These are phyloP conservation scores for Dendrolimus kikuchii DNA, from an alignment of 1,140 invertebrate genomes.

Conservation along the genomic window DNA sequence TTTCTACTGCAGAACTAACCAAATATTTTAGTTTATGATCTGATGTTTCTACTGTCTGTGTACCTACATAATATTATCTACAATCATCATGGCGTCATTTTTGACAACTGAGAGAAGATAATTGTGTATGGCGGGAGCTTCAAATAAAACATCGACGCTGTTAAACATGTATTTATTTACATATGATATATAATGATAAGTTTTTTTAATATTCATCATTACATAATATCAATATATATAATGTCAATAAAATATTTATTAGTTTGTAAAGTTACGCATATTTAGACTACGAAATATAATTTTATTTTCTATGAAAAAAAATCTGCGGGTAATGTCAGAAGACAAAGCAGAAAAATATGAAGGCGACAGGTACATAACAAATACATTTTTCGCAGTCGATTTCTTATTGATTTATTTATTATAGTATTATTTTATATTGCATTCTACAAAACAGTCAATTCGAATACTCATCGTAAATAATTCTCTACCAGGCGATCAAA, in stretches of 20 bases:
- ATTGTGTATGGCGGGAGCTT: neutral
- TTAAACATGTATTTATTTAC: constrained; percentile 57
- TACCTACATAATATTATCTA: too few species aligned
- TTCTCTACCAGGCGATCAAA: constrained; percentile 10
- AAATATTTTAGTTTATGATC: too few species aligned
- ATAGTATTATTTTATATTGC: neutral
- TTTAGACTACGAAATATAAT: constrained; percentile 22
- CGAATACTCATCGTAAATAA: constrained; percentile 12
- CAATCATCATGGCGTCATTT: constrained; percentile 11
- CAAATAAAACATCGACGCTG: constrained; percentile 35
- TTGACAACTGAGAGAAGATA: neutral
- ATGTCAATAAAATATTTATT: constrained; percentile 1
- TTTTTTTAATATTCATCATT: constrained; percentile 8
- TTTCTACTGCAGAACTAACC: too few species aligned
- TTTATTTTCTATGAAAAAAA: constrained; percentile 4
- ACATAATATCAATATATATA: neutral
- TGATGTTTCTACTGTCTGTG: too few species aligned
- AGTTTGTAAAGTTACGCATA: constrained; percentile 7
- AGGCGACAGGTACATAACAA: neutral
- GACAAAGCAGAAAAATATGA: constrained; percentile 1
- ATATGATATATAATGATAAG: constrained; percentile 32
- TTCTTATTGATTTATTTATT: neutral
- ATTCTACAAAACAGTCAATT: constrained; percentile 11
- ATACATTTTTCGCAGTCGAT: constrained; percentile 1
- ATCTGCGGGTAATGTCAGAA: neutral